These are phyloP conservation scores for Antitype chi DNA, from an alignment of 2,888 invertebrate species.

Conservation along the genomic window DNA sequence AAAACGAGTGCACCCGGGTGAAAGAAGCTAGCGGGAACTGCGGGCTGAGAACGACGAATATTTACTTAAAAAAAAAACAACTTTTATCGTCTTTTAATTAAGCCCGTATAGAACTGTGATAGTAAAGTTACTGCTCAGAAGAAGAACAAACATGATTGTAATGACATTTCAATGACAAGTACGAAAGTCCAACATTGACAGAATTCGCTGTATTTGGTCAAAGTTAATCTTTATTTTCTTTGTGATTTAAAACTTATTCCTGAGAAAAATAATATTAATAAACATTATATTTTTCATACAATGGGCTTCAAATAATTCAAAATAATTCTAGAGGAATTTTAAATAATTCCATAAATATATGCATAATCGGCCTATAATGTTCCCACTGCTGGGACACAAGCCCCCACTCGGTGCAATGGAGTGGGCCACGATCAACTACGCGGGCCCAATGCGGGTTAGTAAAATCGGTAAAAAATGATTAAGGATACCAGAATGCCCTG, in stretches of 20 bases:
- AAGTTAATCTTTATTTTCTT: neutral
- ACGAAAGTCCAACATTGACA: neutral
- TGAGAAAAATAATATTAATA: neutral
- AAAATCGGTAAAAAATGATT: too few species aligned
- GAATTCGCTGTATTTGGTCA: neutral
- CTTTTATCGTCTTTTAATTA: neutral
- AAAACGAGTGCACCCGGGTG: constrained; percentile 53
- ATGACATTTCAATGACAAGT: too few species aligned
- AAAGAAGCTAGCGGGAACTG: constrained; percentile 38
- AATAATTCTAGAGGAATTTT: too few species aligned
- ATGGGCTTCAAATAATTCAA: neutral
- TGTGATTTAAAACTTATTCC: neutral
- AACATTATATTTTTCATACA: neutral
- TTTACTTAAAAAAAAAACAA: neutral
- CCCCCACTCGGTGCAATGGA: too few species aligned
- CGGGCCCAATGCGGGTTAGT: neutral
- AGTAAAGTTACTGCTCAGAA: neutral
- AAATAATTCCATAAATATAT: neutral
- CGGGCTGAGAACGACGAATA: constrained; percentile 39
- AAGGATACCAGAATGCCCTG: neutral
- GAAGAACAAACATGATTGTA: neutral
- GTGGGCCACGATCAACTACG: neutral
- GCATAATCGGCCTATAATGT: neutral
- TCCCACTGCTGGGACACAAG: neutral
- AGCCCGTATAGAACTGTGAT: neutral